A percentile compares a stretch with the other conserved stretches of the same genome.
phyloP scores from a whole-genome alignment of 2,113 vertebrate species.

The Channa maculata region DNA sequence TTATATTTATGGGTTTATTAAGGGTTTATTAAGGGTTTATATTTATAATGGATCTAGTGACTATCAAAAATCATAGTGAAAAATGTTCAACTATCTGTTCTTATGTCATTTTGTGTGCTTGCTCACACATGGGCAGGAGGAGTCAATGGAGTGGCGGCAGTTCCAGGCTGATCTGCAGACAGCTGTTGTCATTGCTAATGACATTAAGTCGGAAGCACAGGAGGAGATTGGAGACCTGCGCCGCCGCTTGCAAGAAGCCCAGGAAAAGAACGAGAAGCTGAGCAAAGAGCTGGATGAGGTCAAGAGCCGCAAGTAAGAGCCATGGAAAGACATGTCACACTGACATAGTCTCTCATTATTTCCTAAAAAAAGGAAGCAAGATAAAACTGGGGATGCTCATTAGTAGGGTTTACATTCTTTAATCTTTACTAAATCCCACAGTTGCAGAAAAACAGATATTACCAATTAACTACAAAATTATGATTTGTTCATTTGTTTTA shows the following conservation, averaged over 20 bases:
- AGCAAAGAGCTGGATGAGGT: constrained; percentile 94
- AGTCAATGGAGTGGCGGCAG: constrained; percentile 96
- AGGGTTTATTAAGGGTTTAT: too few species aligned
- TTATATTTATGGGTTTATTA: too few species aligned
- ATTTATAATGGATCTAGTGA: too few species aligned
- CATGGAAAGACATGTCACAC: not conserved
- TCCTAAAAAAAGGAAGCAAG: constrained; percentile 22
- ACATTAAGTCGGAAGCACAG: constrained; percentile 97
- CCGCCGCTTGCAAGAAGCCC: constrained; percentile 89
- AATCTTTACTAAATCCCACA: not conserved
- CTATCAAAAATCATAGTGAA: too few species aligned
- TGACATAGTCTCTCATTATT: constrained; percentile 19
- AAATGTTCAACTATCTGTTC: not conserved
- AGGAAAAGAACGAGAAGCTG: constrained; percentile 94
- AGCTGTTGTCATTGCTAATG: constrained; percentile 95
- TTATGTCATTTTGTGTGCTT: not conserved
- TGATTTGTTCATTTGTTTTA: too few species aligned
- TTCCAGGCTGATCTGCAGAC: constrained; percentile 97
- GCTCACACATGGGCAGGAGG: constrained; percentile 83
- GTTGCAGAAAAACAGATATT: not conserved
- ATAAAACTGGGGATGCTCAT: not conserved
- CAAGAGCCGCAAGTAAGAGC: constrained; percentile 93
- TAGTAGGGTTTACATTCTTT: not conserved
- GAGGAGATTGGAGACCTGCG: constrained; percentile 96
- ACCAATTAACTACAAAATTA: too few species aligned